Evolutionary conservation across 1,140 invertebrate genomes (phyloP).

Genomic region (Diorhabda carinulata): DNA sequence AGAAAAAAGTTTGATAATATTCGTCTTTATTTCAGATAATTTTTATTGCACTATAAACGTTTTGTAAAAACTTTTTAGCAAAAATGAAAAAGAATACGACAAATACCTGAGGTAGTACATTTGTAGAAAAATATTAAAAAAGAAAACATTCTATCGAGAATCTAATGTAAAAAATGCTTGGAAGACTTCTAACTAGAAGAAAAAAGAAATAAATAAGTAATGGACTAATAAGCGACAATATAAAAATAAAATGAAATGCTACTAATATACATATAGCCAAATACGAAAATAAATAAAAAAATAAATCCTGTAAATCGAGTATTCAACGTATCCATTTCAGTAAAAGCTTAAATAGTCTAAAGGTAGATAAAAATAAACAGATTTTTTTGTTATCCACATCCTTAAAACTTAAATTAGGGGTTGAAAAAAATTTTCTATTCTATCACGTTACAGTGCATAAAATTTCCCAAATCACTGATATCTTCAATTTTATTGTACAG

Average conservation of each 20-base stretch:
- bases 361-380: constrained; percentile 1
- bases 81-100: constrained; percentile 31
- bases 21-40: neutral
- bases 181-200: constrained; percentile 32
- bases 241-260: constrained; percentile 14
- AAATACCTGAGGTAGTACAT: constrained; percentile 35
- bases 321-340: constrained; percentile 15
- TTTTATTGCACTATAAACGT: constrained; percentile 33
- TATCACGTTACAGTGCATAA: too few relatives aligned
- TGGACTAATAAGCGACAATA: neutral
- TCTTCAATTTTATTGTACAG: too few relatives aligned
- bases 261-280: constrained; percentile 16
- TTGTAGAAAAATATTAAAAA: constrained; percentile 20
- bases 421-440: too few relatives aligned
- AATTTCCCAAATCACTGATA: too few relatives aligned
- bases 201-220: constrained; percentile 18
- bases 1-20: neutral
- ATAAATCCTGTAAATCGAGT: constrained; percentile 19
- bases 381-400: neutral
- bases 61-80: constrained; percentile 26
- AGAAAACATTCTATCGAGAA: constrained; percentile 18
- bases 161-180: constrained; percentile 30
- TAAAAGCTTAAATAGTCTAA: constrained; percentile 8
- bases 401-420: too few relatives aligned
- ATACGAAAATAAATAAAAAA: constrained; percentile 21